These are phyloP conservation scores for Rhinogobius similis DNA, from an alignment of 2,113 vertebrate species.

Conservation along the genomic window DNA sequence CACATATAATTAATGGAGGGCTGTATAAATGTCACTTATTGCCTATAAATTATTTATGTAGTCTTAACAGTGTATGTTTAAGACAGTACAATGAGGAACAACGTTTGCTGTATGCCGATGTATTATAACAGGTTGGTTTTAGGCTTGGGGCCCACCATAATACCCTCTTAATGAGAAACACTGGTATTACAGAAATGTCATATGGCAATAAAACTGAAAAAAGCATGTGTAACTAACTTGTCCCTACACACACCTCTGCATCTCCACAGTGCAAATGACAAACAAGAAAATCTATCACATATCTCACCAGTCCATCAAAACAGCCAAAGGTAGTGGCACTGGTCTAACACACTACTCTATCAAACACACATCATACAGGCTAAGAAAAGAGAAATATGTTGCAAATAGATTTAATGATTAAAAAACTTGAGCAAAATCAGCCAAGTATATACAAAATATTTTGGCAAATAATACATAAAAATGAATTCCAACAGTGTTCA, in stretches of 20 bases:
- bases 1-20: no score
- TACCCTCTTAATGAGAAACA: no score
- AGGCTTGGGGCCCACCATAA: no score
- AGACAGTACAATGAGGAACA: no score
- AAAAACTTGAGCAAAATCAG: constrained; percentile 44
- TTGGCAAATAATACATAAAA: constrained; percentile 55
- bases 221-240: neutral
- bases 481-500: constrained; percentile 15
- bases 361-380: neutral
- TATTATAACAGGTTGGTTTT: no score
- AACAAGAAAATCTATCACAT: neutral
- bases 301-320: neutral
- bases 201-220: neutral
- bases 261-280: neutral
- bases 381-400: neutral
- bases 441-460: constrained; percentile 32
- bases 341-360: neutral
- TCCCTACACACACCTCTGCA: neutral
- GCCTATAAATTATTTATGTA: no score
- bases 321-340: neutral
- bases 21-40: no score
- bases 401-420: constrained; percentile 51
- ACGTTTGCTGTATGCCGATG: no score
- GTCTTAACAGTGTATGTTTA: no score
- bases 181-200: neutral